A percentile compares a stretch with the other conserved stretches of the same genome.
Evolutionary conservation across 2,888 invertebrate genomes (phyloP).

Genomic region (Dendrolimus pini): DNA sequence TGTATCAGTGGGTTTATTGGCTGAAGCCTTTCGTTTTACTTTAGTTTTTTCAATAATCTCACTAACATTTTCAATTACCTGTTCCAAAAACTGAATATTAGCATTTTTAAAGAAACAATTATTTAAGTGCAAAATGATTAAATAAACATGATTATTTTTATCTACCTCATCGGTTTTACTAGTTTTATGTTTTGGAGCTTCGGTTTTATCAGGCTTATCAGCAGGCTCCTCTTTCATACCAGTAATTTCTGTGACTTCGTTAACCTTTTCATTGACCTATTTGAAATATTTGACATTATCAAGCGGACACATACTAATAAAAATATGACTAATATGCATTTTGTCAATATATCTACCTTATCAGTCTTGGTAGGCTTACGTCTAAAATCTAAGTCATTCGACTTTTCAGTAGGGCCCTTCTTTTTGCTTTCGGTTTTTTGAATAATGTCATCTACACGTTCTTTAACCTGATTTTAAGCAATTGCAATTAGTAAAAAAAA

Average conservation of each 20-base stretch:
- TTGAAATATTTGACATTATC: too few species aligned
- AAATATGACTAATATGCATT: too few species aligned
- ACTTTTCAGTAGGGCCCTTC: slow-evolving; percentile 2
- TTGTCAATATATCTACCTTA: slow-evolving; percentile 3
- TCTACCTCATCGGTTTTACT: neutral
- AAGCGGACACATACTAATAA: too few species aligned
- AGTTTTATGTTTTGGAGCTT: neutral
- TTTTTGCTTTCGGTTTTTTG: neutral
- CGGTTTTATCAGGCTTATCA: neutral
- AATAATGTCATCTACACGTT: neutral
- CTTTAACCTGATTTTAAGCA: slow-evolving; percentile 1
- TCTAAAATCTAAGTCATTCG: slow-evolving; percentile 4
- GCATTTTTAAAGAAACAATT: neutral
- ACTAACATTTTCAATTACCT: neutral
- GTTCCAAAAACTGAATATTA: neutral
- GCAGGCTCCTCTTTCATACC: neutral
- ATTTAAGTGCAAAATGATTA: neutral
- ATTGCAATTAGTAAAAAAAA: neutral
- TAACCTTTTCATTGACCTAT: slow-evolving; percentile 3
- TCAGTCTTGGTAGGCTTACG: slow-evolving; percentile 12
- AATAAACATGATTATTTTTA: neutral
- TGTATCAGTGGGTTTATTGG: neutral
- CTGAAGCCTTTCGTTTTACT: neutral
- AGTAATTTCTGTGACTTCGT: slow-evolving; percentile 12
- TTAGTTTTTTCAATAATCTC: slow-evolving; percentile 5